These are phyloP conservation scores for Xylocopa sonorina DNA, from an alignment of 1,140 invertebrate genomes.

Conservation along the genomic window DNA sequence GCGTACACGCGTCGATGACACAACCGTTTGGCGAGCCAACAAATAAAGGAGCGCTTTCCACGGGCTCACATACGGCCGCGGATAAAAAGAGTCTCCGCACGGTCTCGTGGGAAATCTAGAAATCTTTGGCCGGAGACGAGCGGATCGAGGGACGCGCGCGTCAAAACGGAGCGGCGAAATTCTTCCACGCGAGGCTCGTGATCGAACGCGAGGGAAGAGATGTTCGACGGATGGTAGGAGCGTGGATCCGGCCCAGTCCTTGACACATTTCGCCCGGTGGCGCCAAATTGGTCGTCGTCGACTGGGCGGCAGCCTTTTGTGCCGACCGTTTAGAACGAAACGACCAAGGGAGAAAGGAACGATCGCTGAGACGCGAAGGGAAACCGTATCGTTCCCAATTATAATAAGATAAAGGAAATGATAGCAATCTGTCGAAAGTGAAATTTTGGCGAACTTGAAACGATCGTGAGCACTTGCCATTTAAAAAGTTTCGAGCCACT, in stretches of 20 bases:
- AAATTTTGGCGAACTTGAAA: no score
- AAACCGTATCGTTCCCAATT: conserved; percentile 32
- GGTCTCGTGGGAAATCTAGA: conserved; percentile 45
- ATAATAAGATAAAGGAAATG: no score
- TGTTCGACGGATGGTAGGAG: conserved; percentile 45
- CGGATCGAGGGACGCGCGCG: background rate
- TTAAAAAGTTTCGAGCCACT: no score
- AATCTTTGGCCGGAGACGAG: background rate
- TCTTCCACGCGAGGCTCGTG: conserved; percentile 2
- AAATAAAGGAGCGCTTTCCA: conserved; percentile 40
- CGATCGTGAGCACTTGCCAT: no score
- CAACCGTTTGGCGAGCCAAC: conserved; percentile 6
- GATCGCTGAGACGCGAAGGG: conserved; percentile 42
- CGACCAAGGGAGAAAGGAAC: conserved; percentile 29
- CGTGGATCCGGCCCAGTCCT: conserved; percentile 71
- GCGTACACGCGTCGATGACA: background rate
- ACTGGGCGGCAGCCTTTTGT: conserved; percentile 49
- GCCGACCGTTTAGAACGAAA: conserved; percentile 64
- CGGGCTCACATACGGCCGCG: conserved; percentile 9
- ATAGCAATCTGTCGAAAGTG: no score
- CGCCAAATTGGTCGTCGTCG: conserved; percentile 77
- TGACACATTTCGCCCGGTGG: conserved; percentile 78
- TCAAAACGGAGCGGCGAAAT: conserved; percentile 9
- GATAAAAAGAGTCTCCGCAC: conserved; percentile 21
- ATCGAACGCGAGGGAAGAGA: conserved; percentile 7